A percentile compares a stretch with the other conserved stretches of the same genome.
These are phyloP conservation scores for Macropis europaea DNA, from an alignment of 2,888 invertebrate genomes.

Conservation along the genomic window DNA sequence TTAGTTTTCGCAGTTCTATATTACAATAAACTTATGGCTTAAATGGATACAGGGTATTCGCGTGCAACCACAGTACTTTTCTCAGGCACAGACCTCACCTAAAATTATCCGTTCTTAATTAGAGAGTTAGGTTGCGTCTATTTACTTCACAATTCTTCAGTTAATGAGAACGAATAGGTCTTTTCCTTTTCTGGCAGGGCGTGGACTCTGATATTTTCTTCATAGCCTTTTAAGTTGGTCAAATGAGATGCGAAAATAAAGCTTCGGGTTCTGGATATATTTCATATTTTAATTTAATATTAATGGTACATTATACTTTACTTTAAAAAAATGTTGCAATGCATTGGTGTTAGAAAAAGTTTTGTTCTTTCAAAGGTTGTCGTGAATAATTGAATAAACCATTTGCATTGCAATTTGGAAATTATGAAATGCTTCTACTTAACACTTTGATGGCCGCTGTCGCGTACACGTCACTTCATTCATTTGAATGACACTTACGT, in stretches of 20 bases:
- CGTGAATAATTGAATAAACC: too few relatives aligned
- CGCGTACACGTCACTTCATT: too few relatives aligned
- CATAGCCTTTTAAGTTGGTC: background rate
- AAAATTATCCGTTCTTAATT: slow-evolving; percentile 52
- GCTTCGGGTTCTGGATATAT: slow-evolving; percentile 9
- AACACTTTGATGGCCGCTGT: too few relatives aligned
- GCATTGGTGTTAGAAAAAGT: too few relatives aligned
- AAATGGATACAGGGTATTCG: background rate
- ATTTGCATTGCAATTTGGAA: too few relatives aligned
- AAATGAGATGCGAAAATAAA: slow-evolving; percentile 6
- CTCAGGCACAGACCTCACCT: background rate
- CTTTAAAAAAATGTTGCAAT: too few relatives aligned
- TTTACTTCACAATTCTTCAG: slow-evolving; percentile 34
- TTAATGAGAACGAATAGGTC: slow-evolving; percentile 40
- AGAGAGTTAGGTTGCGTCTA: slow-evolving; percentile 27
- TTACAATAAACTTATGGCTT: background rate
- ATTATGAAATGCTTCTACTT: too few relatives aligned
- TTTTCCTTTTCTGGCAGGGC: background rate
- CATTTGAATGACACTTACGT: too few relatives aligned
- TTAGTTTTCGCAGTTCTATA: too few relatives aligned
- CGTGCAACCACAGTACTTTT: background rate
- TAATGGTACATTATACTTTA: too few relatives aligned
- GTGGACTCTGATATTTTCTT: slow-evolving; percentile 21
- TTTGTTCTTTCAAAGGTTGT: too few relatives aligned
- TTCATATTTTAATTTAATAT: too few relatives aligned